These are phyloP conservation scores for Athalia rosae DNA, from an alignment of 2,888 invertebrate species.

Conservation along the genomic window DNA sequence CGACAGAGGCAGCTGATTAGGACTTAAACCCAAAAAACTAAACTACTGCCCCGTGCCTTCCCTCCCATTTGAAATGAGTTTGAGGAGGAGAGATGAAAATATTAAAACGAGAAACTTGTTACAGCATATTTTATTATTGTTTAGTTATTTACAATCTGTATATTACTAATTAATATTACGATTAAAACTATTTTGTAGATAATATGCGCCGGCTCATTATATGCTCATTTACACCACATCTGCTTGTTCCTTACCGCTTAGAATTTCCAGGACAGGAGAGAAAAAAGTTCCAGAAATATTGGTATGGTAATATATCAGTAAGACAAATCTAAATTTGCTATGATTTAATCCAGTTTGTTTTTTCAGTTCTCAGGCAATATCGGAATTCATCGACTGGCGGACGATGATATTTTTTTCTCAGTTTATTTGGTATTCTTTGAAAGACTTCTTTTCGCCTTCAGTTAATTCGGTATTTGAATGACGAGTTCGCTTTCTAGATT, in stretches of 20 bases:
- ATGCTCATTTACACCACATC: background rate
- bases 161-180: slow-evolving; percentile 72
- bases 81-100: slow-evolving; percentile 38
- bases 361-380: no score
- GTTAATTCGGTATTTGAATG: no score
- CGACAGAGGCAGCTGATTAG: slow-evolving; percentile 36
- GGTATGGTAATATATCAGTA: no score
- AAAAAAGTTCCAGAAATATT: no score
- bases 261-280: no score
- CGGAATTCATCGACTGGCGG: no score
- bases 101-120: slow-evolving; percentile 64
- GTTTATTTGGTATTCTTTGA: no score
- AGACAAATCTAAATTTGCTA: no score
- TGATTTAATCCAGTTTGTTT: no score
- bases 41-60: slow-evolving; percentile 65
- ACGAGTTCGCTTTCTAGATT: no score
- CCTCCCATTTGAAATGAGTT: slow-evolving; percentile 52
- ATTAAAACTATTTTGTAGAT: slow-evolving; percentile 74
- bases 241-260: background rate
- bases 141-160: slow-evolving; percentile 74
- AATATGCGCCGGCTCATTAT: slow-evolving; percentile 59
- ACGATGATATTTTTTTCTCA: no score
- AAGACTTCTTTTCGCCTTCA: no score
- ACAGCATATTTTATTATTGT: slow-evolving; percentile 73
- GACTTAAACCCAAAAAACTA: slow-evolving; percentile 30